Evolutionary conservation across 2,113 vertebrate genomes (phyloP).

Genomic region (Danionella cerebrum): DNA sequence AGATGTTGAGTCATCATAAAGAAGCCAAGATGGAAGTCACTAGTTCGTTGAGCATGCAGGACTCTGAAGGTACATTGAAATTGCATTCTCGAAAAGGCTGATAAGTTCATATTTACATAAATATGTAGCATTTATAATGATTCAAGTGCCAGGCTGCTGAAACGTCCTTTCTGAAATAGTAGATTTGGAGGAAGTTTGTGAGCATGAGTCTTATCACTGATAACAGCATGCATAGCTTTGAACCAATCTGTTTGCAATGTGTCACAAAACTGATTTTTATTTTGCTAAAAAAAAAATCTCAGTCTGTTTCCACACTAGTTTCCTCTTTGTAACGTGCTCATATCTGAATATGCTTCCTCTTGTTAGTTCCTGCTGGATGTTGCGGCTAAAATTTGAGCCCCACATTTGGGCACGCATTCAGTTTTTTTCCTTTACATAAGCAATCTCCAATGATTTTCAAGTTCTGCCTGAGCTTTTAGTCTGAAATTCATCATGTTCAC

Average conservation of each 20-base stretch:
- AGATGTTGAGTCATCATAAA: neutral
- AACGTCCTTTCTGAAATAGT: no score
- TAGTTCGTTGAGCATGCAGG: no score
- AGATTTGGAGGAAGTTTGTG: no score
- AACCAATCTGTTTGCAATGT: neutral
- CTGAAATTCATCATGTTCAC: neutral
- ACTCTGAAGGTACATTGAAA: no score
- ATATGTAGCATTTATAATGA: no score
- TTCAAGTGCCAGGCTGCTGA: no score
- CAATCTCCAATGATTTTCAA: neutral
- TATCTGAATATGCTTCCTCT: slow-evolving; percentile 11
- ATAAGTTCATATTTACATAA: no score
- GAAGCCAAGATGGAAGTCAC: neutral
- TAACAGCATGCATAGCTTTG: neutral
- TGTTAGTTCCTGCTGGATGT: slow-evolving; percentile 12
- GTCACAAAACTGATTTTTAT: neutral
- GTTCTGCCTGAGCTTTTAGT: neutral
- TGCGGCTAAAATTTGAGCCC: neutral
- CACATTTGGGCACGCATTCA: neutral
- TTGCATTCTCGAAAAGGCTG: no score
- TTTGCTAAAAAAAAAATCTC: neutral
- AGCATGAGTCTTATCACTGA: no score
- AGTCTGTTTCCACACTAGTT: neutral
- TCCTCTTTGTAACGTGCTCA: neutral
- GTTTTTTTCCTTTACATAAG: neutral